Evolutionary conservation across 2,797 vertebrate genomes (phyloP).

Genomic region (Schizopygopsis malacanthus): DNA sequence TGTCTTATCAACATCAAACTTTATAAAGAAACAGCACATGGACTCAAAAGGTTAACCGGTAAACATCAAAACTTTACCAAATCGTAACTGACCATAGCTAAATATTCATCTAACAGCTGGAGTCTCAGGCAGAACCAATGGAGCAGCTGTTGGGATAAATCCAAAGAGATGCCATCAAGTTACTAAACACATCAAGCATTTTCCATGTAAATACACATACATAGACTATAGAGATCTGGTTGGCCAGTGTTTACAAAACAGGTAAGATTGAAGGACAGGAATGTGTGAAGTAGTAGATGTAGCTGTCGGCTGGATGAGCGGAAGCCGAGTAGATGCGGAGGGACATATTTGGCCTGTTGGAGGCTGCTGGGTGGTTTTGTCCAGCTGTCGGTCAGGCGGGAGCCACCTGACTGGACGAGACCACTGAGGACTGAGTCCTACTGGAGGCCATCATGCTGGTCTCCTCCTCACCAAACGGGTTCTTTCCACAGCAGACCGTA

Average conservation of each 20-base stretch:
- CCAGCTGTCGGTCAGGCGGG: conserved; percentile 82
- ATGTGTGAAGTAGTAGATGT: background rate
- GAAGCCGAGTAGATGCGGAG: conserved; percentile 57
- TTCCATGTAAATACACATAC: background rate
- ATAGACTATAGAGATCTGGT: background rate
- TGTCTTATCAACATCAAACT: conserved; percentile 18
- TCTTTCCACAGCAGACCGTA: conserved; percentile 95
- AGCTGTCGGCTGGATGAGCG: conserved; percentile 43
- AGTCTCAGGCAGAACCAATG: background rate
- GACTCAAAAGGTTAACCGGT: background rate
- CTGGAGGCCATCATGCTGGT: conserved; percentile 72
- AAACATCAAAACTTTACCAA: background rate
- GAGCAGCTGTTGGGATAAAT: background rate
- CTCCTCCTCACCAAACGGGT: conserved; percentile 89
- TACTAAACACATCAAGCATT: background rate
- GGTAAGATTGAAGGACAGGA: conserved; percentile 58
- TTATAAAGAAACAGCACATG: background rate
- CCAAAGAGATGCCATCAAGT: background rate
- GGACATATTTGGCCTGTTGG: conserved; percentile 18
- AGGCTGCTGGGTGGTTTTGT: conserved; percentile 2
- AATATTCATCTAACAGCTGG: background rate
- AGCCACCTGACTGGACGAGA: conserved; percentile 92
- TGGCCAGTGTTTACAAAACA: background rate
- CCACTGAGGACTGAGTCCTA: conserved; percentile 90
- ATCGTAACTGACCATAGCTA: background rate